Evolutionary conservation across 2,888 invertebrate species (phyloP).

Genomic region (Chrysolina americana): DNA sequence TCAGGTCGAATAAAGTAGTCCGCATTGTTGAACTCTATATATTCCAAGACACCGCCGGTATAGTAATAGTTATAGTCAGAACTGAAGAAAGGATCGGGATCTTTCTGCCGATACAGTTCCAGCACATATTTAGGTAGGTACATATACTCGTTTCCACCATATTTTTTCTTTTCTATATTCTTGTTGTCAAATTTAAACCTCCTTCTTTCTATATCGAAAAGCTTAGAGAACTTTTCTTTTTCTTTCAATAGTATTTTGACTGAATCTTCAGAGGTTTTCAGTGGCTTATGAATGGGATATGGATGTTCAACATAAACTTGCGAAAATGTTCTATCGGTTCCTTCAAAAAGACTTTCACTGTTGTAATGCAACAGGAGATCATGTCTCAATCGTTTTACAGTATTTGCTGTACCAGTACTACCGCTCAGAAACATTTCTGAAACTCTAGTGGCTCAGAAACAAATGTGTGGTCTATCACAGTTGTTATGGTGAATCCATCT

Average conservation of each 20-base stretch:
- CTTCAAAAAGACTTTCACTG: slow-evolving; percentile 50
- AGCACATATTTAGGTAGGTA: slow-evolving; percentile 50
- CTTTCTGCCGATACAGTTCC: slow-evolving; percentile 48
- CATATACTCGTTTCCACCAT: slow-evolving; percentile 38
- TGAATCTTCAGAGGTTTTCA: slow-evolving; percentile 39
- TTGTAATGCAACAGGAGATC: slow-evolving; percentile 50
- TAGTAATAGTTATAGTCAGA: slow-evolving; percentile 53
- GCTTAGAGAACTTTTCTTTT: slow-evolving; percentile 42
- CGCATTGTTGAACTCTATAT: slow-evolving; percentile 38
- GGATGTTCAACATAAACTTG: slow-evolving; percentile 48
- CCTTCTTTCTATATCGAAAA: slow-evolving; percentile 34
- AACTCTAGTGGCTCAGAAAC: background rate
- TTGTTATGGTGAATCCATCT: too few species aligned
- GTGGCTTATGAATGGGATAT: slow-evolving; percentile 49
- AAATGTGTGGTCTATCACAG: too few species aligned
- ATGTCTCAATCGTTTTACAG: slow-evolving; percentile 40
- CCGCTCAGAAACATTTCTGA: slow-evolving; percentile 4
- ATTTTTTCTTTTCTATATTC: slow-evolving; percentile 39
- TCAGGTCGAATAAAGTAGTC: slow-evolving; percentile 50
- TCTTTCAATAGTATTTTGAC: slow-evolving; percentile 42
- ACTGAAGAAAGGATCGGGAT: slow-evolving; percentile 48
- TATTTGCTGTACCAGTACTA: background rate
- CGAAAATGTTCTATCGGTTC: slow-evolving; percentile 42
- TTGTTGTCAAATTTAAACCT: slow-evolving; percentile 38
- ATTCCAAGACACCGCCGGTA: slow-evolving; percentile 52